phyloP scores from a whole-genome alignment of 1,140 invertebrate species.

The Zaprionus taronus region DNA sequence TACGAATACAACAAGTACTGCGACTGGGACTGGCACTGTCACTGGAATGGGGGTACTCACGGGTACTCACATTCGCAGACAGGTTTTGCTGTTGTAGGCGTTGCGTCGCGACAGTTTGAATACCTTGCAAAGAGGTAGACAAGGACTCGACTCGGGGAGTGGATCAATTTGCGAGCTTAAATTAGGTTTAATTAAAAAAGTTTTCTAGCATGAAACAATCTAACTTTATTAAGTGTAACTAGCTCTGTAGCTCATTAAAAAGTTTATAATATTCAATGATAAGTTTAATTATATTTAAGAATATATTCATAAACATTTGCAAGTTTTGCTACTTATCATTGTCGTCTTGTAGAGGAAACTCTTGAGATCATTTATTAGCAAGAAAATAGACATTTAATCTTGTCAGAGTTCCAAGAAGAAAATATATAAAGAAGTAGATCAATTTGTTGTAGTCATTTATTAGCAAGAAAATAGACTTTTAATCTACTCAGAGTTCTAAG shows the following conservation, averaged over 20 bases:
- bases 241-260: neutral
- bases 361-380: too few relatives aligned
- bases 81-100: constrained; percentile 63
- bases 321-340: too few relatives aligned
- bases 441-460: too few relatives aligned
- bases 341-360: too few relatives aligned
- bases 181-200: neutral
- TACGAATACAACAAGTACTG: neutral
- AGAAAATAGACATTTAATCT: too few relatives aligned
- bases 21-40: neutral
- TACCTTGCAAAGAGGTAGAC: constrained; percentile 1
- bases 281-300: too few relatives aligned
- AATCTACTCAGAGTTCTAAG: too few relatives aligned
- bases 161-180: neutral
- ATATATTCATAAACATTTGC: too few relatives aligned
- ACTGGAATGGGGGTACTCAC: neutral
- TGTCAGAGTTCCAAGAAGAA: too few relatives aligned
- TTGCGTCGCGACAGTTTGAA: constrained; percentile 6
- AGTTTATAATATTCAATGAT: neutral
- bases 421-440: too few relatives aligned
- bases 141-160: neutral
- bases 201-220: neutral
- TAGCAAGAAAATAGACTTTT: too few relatives aligned
- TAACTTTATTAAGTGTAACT: neutral
- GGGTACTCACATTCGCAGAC: constrained; percentile 14